Evolutionary conservation across 2,113 vertebrate species (phyloP).

Genomic region (Nyctereutes procyonoides): DNA sequence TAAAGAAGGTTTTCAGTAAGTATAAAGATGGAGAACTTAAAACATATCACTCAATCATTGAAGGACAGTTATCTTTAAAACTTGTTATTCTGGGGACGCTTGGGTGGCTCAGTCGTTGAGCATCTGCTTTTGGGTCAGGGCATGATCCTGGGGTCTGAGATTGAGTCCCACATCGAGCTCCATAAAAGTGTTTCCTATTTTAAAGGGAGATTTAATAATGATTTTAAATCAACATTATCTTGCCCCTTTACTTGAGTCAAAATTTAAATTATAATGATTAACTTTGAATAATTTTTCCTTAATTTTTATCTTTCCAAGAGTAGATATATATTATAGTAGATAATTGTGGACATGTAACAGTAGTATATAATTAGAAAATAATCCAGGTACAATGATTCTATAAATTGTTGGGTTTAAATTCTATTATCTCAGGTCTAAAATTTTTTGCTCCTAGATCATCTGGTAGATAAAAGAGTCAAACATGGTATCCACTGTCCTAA

Average conservation of each 20-base stretch:
- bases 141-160: too few relatives aligned
- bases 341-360: neutral
- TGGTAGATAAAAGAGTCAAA: neutral
- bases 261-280: slow-evolving; percentile 27
- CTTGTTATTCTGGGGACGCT: neutral
- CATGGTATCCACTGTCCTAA: neutral
- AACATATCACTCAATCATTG: neutral
- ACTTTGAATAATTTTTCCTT: neutral
- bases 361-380: neutral
- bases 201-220: neutral
- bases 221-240: slow-evolving; percentile 27
- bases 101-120: too few relatives aligned
- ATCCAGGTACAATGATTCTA: neutral
- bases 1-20: neutral
- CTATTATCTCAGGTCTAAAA: neutral
- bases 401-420: neutral
- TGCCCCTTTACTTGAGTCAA: neutral
- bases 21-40: neutral
- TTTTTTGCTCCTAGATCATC: slow-evolving; percentile 5
- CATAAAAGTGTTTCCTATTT: neutral
- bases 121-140: too few relatives aligned
- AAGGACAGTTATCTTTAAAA: neutral
- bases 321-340: neutral
- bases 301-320: slow-evolving; percentile 16
- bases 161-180: too few relatives aligned